A percentile compares a stretch with the other conserved stretches of the same genome.
phyloP scores from a whole-genome alignment of 2,113 vertebrate species.

The Mola mola region DNA sequence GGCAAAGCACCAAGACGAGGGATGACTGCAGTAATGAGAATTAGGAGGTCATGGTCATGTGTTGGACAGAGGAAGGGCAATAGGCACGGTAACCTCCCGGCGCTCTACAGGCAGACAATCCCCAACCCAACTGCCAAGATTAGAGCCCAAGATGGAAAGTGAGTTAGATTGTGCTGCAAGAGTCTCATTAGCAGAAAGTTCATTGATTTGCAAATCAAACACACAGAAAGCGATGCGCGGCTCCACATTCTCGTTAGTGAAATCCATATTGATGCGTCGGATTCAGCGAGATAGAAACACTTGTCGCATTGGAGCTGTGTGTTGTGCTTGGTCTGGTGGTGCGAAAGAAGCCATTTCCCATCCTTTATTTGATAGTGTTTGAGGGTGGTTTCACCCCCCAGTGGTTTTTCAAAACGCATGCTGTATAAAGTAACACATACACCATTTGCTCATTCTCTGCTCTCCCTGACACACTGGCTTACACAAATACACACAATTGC shows the following conservation, averaged over 20 bases:
- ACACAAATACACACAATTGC: conserved; percentile 18
- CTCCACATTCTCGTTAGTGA: conserved; percentile 25
- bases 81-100: conserved; percentile 23
- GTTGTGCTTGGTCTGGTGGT: conserved; percentile 59
- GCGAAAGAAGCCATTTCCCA: conserved; percentile 50
- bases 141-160: conserved; percentile 50
- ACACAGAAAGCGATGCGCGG: conserved; percentile 6
- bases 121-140: conserved; percentile 41
- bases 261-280: conserved; percentile 24
- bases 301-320: conserved; percentile 6
- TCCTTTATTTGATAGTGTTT: conserved; percentile 54
- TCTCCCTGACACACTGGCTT: background rate
- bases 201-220: conserved; percentile 72
- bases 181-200: conserved; percentile 54
- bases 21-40: conserved; percentile 56
- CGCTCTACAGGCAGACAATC: conserved; percentile 29
- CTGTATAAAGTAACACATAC: conserved; percentile 59
- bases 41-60: conserved; percentile 52
- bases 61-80: conserved; percentile 45
- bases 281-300: conserved; percentile 26
- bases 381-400: conserved; percentile 41
- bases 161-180: conserved; percentile 15
- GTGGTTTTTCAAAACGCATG: conserved; percentile 45
- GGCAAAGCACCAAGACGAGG: conserved; percentile 23
- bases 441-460: conserved; percentile 38